Evolutionary conservation across 2,797 vertebrate genomes (phyloP).

Genomic region (Rhinichthys osculus): DNA sequence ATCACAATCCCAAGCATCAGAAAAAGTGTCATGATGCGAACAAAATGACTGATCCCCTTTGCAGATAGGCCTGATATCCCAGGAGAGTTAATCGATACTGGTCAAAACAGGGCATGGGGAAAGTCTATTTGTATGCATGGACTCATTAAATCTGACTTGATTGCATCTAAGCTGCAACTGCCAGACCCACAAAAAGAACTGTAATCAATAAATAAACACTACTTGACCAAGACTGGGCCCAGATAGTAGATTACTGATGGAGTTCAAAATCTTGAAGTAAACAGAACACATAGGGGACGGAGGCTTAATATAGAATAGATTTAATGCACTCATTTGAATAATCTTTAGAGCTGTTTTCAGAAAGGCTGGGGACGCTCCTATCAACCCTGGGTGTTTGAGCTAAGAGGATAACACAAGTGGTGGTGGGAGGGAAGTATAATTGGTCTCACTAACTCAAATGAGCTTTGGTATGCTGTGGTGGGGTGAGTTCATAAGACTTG

Average conservation of each 20-base stretch:
- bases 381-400: conserved; percentile 37
- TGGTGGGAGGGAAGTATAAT: conserved; percentile 36
- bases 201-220: conserved; percentile 57
- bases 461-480: conserved; percentile 18
- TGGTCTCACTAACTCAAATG: conserved; percentile 42
- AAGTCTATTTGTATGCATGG: conserved; percentile 59
- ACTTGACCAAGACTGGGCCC: conserved; percentile 35
- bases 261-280: conserved; percentile 37
- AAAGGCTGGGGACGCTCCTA: not conserved
- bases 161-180: conserved; percentile 64
- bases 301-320: conserved; percentile 36
- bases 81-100: conserved; percentile 54
- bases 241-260: conserved; percentile 42
- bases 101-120: conserved; percentile 38
- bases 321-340: conserved; percentile 31
- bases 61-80: conserved; percentile 21
- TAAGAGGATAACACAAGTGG: conserved; percentile 30
- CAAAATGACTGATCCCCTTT: conserved; percentile 48
- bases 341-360: conserved; percentile 28
- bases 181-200: conserved; percentile 42
- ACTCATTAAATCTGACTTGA: conserved; percentile 75
- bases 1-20: conserved; percentile 33
- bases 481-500: conserved; percentile 8
- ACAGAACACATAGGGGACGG: conserved; percentile 10
- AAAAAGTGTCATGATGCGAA: conserved; percentile 43